These are phyloP conservation scores for Theodoxus fluviatilis DNA, from an alignment of 2,888 invertebrate genomes.

Conservation along the genomic window DNA sequence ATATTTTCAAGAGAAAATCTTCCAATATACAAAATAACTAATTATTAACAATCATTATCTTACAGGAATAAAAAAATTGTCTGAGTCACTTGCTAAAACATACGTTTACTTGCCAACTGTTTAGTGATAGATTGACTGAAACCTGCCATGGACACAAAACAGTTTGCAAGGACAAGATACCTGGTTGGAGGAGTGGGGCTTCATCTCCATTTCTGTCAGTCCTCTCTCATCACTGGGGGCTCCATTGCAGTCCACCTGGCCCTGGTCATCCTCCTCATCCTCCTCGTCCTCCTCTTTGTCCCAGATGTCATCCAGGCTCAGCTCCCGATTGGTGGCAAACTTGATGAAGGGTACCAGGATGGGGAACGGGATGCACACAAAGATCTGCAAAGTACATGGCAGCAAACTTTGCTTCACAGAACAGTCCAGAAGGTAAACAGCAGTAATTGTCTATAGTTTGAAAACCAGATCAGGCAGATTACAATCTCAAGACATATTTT, in stretches of 20 bases:
- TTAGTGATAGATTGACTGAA: too few species aligned
- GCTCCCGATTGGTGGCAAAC: slow-evolving; percentile 49
- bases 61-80: too few species aligned
- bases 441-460: not conserved
- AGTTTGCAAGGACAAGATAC: too few species aligned
- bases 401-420: not conserved
- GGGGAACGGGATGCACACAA: slow-evolving; percentile 49
- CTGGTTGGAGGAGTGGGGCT: not conserved
- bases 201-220: not conserved
- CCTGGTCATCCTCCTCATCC: slow-evolving; percentile 36
- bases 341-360: slow-evolving; percentile 54
- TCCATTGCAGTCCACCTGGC: slow-evolving; percentile 19
- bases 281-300: slow-evolving; percentile 35
- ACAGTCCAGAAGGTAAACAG: not conserved
- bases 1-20: too few species aligned
- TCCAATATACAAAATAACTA: too few species aligned
- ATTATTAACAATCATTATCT: too few species aligned
- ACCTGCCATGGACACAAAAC: too few species aligned
- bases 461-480: not conserved
- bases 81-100: too few species aligned
- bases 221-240: slow-evolving; percentile 22
- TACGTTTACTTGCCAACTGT: too few species aligned
- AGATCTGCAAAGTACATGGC: slow-evolving; percentile 45
- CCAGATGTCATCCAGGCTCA: slow-evolving; percentile 33
- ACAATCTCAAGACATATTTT: not conserved